phyloP scores from a whole-genome alignment of 2,797 vertebrate species.

The Melopsittacus undulatus region DNA sequence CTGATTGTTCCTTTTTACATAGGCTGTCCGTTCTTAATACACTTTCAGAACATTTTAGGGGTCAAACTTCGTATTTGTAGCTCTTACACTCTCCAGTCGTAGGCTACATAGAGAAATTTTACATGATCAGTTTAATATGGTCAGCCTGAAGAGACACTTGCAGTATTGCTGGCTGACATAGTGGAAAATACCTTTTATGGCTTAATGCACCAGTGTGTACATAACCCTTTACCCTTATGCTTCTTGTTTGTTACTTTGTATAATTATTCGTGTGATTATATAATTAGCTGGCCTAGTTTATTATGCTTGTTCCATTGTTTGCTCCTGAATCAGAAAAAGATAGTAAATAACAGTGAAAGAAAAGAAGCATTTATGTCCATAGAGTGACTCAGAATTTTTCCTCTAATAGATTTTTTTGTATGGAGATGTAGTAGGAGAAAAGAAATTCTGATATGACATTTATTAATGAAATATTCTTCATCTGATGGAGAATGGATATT shows the following conservation, averaged over 20 bases:
- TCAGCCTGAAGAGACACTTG: background rate
- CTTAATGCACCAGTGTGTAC: background rate
- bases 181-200: constrained; percentile 47
- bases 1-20: background rate
- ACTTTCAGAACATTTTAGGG: background rate
- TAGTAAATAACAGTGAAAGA: background rate
- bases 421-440: background rate
- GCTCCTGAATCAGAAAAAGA: constrained; percentile 29
- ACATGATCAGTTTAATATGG: background rate
- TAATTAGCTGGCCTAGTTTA: constrained; percentile 63
- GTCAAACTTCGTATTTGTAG: background rate
- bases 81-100: background rate
- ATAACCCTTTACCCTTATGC: constrained; percentile 29
- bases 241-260: constrained; percentile 54
- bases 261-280: constrained; percentile 46
- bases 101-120: background rate
- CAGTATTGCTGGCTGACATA: background rate
- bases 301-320: constrained; percentile 37
- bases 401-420: background rate
- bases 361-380: background rate
- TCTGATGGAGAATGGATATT: background rate
- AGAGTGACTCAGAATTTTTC: background rate
- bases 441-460: background rate
- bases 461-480: constrained; percentile 18
- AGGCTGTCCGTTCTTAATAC: background rate